Conservation (phyloP, 2,113 vertebrate species). For the Hippocampus comes region DNA sequence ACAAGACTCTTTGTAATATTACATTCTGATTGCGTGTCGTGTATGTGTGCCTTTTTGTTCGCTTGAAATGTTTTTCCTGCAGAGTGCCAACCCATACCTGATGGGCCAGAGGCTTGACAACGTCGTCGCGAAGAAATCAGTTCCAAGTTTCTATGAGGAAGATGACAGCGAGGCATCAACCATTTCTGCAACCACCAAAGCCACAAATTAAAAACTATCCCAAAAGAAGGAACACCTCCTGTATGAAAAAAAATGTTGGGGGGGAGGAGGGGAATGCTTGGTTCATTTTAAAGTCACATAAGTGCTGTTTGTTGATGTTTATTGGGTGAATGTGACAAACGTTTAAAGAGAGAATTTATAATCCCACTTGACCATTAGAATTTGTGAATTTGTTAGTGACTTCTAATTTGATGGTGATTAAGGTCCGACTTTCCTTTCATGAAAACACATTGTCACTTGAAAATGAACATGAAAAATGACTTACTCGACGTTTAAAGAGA, state of each 20-base stretch:
- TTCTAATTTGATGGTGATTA: neutral
- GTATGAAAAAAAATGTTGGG: neutral
- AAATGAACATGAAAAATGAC: neutral
- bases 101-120: conserved; percentile 91
- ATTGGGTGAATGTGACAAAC: neutral
- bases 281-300: neutral
- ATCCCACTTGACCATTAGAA: neutral
- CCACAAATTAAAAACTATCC: conserved; percentile 44
- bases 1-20: conserved; percentile 6
- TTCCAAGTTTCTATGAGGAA: conserved; percentile 90
- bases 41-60: neutral
- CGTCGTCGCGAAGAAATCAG: conserved; percentile 97
- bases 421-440: neutral
- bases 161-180: conserved; percentile 59
- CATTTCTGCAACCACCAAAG: conserved; percentile 41
- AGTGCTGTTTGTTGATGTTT: neutral
- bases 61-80: conserved; percentile 47
- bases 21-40: neutral
- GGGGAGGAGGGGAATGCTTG: no score
- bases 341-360: neutral
- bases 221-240: neutral
- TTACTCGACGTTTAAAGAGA: neutral
- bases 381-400: neutral
- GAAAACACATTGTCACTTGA: neutral
- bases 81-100: conserved; percentile 91